Percentiles rank a stretch among this genome's conserved stretches.
phyloP scores from a whole-genome alignment of 2,888 invertebrate species.

The Glyphotaelius pellucidus region DNA sequence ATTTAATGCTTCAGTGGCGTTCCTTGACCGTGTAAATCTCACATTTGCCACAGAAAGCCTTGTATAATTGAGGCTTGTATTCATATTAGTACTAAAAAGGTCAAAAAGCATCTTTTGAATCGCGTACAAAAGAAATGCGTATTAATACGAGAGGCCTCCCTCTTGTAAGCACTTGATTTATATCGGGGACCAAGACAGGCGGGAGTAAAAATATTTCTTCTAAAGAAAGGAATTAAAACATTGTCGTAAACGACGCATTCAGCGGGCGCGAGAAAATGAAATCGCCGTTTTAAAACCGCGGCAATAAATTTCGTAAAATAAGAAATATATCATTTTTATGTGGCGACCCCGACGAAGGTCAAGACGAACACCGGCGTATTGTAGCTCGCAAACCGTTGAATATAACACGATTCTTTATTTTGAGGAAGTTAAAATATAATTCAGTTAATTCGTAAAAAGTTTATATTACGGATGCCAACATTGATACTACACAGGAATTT shows the following conservation, averaged over 20 bases:
- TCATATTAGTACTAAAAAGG: neutral
- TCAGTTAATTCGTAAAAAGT: neutral
- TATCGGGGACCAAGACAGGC: neutral
- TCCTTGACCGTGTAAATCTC: constrained; percentile 2
- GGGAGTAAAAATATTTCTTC: constrained; percentile 19
- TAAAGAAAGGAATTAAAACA: constrained; percentile 42
- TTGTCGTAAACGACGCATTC: constrained; percentile 11
- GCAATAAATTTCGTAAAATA: constrained; percentile 18
- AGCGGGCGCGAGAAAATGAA: constrained; percentile 1
- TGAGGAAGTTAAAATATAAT: neutral
- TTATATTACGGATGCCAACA: neutral
- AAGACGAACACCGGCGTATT: neutral
- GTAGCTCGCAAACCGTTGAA: neutral
- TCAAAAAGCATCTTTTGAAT: neutral
- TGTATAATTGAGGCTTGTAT: constrained; percentile 2
- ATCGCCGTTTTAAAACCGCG: neutral
- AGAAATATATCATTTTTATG: constrained; percentile 44
- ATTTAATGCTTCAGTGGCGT: neutral
- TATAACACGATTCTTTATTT: neutral
- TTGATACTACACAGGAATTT: neutral
- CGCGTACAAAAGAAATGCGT: constrained; percentile 2
- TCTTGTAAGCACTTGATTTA: constrained; percentile 22
- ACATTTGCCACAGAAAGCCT: neutral
- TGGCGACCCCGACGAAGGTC: constrained; percentile 3
- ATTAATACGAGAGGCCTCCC: neutral